phyloP scores from a whole-genome alignment of 64 coral and sea anemone species.

The Exaiptasia diaphana region DNA sequence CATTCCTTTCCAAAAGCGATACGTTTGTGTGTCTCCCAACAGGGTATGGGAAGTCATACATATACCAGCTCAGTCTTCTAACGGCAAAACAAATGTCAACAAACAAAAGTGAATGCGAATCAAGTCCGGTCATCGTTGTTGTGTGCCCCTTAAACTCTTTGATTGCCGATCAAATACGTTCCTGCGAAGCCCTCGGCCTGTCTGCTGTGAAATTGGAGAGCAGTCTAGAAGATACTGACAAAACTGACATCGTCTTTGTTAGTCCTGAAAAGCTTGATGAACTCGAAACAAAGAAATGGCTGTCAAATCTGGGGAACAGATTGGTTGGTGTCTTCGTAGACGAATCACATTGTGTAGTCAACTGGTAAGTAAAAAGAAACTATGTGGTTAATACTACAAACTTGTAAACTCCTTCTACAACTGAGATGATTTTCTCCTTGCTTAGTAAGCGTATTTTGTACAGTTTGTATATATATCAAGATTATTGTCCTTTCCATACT shows the following conservation, averaged over 20 bases:
- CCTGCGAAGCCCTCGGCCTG: neutral
- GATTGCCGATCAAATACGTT: neutral
- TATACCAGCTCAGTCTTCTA: conserved; percentile 20
- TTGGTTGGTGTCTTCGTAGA: neutral
- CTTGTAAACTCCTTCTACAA: no score
- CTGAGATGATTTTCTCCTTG: no score
- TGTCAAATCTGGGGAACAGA: neutral
- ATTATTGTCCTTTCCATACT: no score
- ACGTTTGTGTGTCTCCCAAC: conserved; percentile 32
- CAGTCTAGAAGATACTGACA: neutral
- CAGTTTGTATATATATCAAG: no score
- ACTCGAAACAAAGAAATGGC: neutral
- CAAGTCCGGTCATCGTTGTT: neutral
- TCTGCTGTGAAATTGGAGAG: neutral
- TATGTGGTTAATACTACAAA: no score
- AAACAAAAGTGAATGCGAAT: neutral
- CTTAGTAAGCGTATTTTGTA: no score
- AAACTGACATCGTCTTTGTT: neutral
- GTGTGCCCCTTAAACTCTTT: neutral
- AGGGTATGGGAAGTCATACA: conserved; percentile 11
- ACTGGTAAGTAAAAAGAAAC: neutral
- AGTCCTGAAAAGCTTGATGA: neutral
- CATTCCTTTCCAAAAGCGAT: neutral
- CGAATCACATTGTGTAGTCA: conserved; percentile 1
- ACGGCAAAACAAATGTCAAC: neutral